Percentiles rank a stretch among this genome's conserved stretches.
These are phyloP conservation scores for Andrena bicolor DNA, from an alignment of 2,888 invertebrate species.

Conservation along the genomic window DNA sequence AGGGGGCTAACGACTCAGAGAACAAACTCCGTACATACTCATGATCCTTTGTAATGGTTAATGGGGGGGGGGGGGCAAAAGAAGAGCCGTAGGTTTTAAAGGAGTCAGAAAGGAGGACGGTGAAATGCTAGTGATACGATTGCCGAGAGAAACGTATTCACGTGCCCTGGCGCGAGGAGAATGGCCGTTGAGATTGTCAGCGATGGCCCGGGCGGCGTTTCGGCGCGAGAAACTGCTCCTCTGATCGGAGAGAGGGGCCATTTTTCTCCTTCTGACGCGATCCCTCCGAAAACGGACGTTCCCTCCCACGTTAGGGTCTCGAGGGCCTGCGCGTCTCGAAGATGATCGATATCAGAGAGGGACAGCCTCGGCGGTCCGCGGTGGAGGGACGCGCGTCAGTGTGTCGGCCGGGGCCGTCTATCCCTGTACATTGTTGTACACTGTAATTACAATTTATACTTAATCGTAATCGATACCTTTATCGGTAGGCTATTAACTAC, in stretches of 20 bases:
- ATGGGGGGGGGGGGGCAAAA: neutral
- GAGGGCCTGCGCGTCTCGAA: neutral
- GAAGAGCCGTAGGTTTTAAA: constrained; percentile 65
- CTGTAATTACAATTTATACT: constrained; percentile 83
- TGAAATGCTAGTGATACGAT: constrained; percentile 46
- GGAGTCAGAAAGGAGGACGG: neutral
- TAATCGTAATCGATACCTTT: constrained; percentile 81
- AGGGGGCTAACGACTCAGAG: constrained; percentile 31
- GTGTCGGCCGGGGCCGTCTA: constrained; percentile 43
- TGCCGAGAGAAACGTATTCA: neutral
- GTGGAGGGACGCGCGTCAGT: constrained; percentile 17
- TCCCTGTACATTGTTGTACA: constrained; percentile 81
- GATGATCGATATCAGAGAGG: constrained; percentile 16
- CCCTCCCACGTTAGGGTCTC: neutral
- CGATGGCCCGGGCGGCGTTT: neutral
- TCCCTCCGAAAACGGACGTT: constrained; percentile 17
- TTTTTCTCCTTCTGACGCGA: neutral
- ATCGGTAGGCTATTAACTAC: constrained; percentile 79
- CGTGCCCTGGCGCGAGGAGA: neutral
- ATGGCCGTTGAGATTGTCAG: no score
- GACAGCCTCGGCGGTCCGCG: neutral
- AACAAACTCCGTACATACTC: constrained; percentile 65
- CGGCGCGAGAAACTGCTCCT: neutral
- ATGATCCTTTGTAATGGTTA: constrained; percentile 70
- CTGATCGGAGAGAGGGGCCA: neutral